phyloP scores from a whole-genome alignment of 2,113 vertebrate genomes.

The Camelus bactrianus region DNA sequence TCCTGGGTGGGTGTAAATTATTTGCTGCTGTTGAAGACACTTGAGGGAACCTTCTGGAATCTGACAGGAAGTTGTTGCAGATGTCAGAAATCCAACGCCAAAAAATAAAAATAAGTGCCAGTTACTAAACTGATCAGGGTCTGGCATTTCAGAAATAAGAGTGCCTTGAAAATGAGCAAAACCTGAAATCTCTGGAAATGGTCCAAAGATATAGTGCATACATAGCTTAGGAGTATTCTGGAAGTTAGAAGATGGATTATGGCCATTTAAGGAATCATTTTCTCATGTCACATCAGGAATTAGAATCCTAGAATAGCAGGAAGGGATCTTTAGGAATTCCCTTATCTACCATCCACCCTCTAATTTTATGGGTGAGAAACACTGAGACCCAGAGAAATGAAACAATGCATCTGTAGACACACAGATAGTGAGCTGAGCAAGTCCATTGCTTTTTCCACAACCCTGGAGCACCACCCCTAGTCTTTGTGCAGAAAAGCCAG shows the following conservation, averaged over 20 bases:
- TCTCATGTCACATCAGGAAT: slow-evolving; percentile 42
- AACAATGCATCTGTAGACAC: background rate
- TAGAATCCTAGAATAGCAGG: slow-evolving; percentile 8
- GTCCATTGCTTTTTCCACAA: background rate
- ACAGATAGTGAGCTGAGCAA: background rate
- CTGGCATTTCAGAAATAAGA: slow-evolving; percentile 68
- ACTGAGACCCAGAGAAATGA: background rate
- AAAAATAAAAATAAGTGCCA: slow-evolving; percentile 75
- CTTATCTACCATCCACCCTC: background rate
- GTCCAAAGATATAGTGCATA: slow-evolving; percentile 57
- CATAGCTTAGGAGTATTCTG: slow-evolving; percentile 50
- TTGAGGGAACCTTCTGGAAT: slow-evolving; percentile 75
- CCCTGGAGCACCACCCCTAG: background rate
- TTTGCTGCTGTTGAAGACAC: slow-evolving; percentile 81
- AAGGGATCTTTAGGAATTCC: slow-evolving; percentile 50
- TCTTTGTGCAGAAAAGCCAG: background rate
- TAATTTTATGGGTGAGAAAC: slow-evolving; percentile 37
- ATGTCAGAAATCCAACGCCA: slow-evolving; percentile 75
- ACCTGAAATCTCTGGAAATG: slow-evolving; percentile 64
- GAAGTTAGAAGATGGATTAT: slow-evolving; percentile 61
- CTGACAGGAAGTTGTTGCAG: slow-evolving; percentile 74
- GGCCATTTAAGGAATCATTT: slow-evolving; percentile 59
- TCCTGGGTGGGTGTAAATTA: slow-evolving; percentile 80
- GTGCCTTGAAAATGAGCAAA: slow-evolving; percentile 49
- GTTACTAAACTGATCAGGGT: slow-evolving; percentile 70